A percentile compares a stretch with the other conserved stretches of the same genome.
These are phyloP conservation scores for Ceraclea dissimilis DNA, from an alignment of 2,888 invertebrate genomes.

Conservation along the genomic window DNA sequence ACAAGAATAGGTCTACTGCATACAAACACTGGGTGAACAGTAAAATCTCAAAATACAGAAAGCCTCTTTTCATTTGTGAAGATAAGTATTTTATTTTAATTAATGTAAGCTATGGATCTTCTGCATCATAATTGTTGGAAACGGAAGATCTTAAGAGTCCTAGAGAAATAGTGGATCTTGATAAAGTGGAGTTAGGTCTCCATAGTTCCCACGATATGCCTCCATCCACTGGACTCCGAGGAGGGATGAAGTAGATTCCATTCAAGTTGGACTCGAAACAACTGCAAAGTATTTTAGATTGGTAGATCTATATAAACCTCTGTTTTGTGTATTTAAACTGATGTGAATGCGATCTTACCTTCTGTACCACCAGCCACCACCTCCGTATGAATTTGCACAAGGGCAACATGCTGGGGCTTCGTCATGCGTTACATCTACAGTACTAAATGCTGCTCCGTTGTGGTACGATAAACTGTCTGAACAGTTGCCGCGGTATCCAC, in stretches of 20 bases:
- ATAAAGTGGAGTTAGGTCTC: slow-evolving; percentile 49
- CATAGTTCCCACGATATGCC: slow-evolving; percentile 54
- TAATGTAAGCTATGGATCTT: neutral
- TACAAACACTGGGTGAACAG: too few species aligned
- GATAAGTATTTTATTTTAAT: too few species aligned
- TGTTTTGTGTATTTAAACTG: too few species aligned
- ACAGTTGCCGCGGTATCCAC: slow-evolving; percentile 44
- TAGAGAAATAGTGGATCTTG: slow-evolving; percentile 44
- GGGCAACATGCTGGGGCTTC: slow-evolving; percentile 45
- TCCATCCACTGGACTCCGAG: slow-evolving; percentile 39
- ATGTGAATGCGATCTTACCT: slow-evolving; percentile 31
- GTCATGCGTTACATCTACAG: slow-evolving; percentile 43
- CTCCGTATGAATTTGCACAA: slow-evolving; percentile 47
- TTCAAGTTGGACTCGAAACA: slow-evolving; percentile 52
- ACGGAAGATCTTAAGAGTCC: neutral
- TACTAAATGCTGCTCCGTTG: slow-evolving; percentile 44
- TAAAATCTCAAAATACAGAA: too few species aligned
- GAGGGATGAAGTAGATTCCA: slow-evolving; percentile 41
- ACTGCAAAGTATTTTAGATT: slow-evolving; percentile 30
- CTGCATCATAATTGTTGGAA: neutral
- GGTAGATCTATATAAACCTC: neutral
- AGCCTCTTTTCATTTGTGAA: too few species aligned
- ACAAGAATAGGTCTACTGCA: too few species aligned
- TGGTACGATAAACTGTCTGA: slow-evolving; percentile 48
- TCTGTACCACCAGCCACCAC: slow-evolving; percentile 60